These are phyloP conservation scores for Micropoecilia bifurca DNA, from an alignment of 2,797 vertebrate species.

Conservation along the genomic window DNA sequence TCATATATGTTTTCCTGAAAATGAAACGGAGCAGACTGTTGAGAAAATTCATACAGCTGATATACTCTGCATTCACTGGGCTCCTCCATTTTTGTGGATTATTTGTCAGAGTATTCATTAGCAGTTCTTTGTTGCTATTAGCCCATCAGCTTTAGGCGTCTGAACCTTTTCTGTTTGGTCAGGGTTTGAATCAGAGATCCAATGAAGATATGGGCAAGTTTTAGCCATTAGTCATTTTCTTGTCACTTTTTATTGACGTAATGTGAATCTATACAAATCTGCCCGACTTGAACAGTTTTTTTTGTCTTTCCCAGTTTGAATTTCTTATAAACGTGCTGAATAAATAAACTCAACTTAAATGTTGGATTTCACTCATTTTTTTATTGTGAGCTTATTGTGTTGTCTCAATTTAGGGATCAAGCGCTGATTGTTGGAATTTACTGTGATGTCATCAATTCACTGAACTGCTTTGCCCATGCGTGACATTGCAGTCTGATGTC, in stretches of 20 bases:
- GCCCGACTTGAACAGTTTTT: not conserved
- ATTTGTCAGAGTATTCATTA: not conserved
- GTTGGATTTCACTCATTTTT: not conserved
- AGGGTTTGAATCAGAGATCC: not conserved
- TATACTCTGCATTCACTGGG: not conserved
- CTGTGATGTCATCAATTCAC: not conserved
- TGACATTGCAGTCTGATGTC: slow-evolving; percentile 4
- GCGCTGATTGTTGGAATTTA: not conserved
- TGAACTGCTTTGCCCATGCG: not conserved
- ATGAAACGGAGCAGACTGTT: not conserved
- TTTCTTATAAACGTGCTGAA: not conserved
- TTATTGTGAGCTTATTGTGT: not conserved
- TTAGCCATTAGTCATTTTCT: not conserved
- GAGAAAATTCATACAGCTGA: not conserved
- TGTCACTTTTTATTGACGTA: not conserved
- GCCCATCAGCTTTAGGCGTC: not conserved
- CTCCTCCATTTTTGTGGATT: not conserved
- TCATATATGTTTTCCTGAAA: not conserved
- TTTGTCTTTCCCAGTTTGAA: not conserved
- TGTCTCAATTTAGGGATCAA: not conserved
- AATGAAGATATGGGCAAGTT: not conserved
- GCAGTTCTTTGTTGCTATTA: not conserved
- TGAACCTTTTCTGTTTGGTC: not conserved
- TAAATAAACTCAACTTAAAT: not conserved
- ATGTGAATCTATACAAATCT: not conserved